Base-by-base conservation (phyloP, 1,140 invertebrate species). In the Zaprionus kolodkinae region DNA sequence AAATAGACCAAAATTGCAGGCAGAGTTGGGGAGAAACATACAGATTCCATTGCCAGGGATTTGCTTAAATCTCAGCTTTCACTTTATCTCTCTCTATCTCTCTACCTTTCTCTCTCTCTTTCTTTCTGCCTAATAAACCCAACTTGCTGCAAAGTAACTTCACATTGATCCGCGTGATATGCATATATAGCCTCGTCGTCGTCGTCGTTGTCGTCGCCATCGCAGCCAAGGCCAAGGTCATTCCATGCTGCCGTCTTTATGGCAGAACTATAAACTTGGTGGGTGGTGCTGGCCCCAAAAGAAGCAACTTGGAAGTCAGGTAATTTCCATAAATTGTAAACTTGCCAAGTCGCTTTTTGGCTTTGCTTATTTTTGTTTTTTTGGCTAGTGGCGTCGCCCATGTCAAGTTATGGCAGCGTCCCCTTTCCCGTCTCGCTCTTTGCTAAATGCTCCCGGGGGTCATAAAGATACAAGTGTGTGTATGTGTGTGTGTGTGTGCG, bases 281-380 rank as follows among this genome's bases (percentile, higher is more conserved):
- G 30, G 17, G 25, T 63, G 15, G 30, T 21, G 21, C 21, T 1
- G 21, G 21, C 21, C 7, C 35, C 11, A 30, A 67, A 60, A 59
- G 35, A 40, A 36, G 30, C n/a, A 27, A 57, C 33, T 13, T 17
- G 54, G 36, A 27, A 75, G 60, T 55, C 69, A 76, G 75, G 67
- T 76, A 79, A 73, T 77, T 77, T 72, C 55, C 63, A 76, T 76
- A 79, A 79, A 71, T 76, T 69, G 69, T 65, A 69, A 72, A 61
- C 17, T 61, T 69, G 59, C 74, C 73, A 76, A 76, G 36, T 71
- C 63, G 38, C 52, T 35, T 36, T 56, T 40, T 21, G 12, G 11
- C 3, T 6, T 35, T 56, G 12, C 17, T 13, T 15, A 5, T 61
- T 5, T 35, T 27, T 62, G 52, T 75, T 27, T 62, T 59, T 75